These are phyloP conservation scores for Sphaerophoria rueppellii DNA, from an alignment of 2,888 invertebrate genomes.

Conservation along the genomic window DNA sequence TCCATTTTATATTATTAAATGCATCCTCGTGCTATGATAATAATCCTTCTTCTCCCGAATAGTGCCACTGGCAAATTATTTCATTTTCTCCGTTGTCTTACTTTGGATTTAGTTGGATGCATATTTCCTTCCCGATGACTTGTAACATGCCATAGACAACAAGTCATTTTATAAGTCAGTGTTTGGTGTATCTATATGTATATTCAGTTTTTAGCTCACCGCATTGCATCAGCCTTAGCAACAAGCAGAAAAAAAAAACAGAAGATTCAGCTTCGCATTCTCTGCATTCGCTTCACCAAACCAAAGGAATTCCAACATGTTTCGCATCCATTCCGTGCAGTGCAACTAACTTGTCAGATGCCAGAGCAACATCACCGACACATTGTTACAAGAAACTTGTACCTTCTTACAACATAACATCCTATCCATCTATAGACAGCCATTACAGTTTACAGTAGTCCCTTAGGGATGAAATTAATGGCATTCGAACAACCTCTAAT, in stretches of 20 bases:
- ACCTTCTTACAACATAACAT: slow-evolving; percentile 13
- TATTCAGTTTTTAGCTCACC: slow-evolving; percentile 53
- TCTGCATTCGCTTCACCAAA: slow-evolving; percentile 57
- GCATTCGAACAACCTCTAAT: slow-evolving; percentile 74
- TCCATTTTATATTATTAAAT: neutral
- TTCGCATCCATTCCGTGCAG: slow-evolving; percentile 59
- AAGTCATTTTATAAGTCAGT: neutral
- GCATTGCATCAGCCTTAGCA: slow-evolving; percentile 17
- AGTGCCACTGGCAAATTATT: slow-evolving; percentile 68
- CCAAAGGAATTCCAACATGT: slow-evolving; percentile 55
- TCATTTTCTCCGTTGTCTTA: slow-evolving; percentile 58
- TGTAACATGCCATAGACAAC: slow-evolving; percentile 67
- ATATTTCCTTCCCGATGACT: slow-evolving; percentile 65
- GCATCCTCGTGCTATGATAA: slow-evolving; percentile 40
- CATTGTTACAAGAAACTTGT: slow-evolving; percentile 54
- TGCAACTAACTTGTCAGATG: slow-evolving; percentile 73
- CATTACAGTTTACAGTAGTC: slow-evolving; percentile 60
- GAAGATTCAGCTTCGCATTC: slow-evolving; percentile 25
- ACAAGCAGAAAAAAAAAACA: neutral
- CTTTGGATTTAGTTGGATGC: slow-evolving; percentile 37
- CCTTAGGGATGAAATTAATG: slow-evolving; percentile 73
- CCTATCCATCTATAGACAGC: slow-evolving; percentile 2
- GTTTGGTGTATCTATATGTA: neutral
- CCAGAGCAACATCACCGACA: slow-evolving; percentile 68
- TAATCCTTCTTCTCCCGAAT: slow-evolving; percentile 35